phyloP scores from a whole-genome alignment of 2,113 vertebrate species.

The Amblyornis subalaris region DNA sequence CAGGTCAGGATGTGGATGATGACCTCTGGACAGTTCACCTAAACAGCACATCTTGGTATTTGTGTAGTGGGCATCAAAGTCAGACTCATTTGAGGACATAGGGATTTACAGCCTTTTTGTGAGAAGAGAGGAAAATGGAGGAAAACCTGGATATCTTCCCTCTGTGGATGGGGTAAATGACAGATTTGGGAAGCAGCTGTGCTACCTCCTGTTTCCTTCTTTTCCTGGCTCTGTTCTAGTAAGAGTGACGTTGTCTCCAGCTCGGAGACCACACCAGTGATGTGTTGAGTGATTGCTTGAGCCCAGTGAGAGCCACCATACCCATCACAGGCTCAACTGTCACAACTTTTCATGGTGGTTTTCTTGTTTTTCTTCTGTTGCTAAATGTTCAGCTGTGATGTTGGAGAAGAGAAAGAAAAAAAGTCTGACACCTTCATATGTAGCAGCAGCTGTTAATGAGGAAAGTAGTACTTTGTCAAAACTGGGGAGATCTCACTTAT shows the following conservation, averaged over 20 bases:
- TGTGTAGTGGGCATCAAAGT: background rate
- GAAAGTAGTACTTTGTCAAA: background rate
- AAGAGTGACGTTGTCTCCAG: background rate
- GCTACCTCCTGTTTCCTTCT: background rate
- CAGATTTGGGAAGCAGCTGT: background rate
- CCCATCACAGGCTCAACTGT: background rate
- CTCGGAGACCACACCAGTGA: background rate
- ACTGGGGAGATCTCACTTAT: background rate
- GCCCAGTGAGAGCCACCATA: background rate
- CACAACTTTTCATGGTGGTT: background rate
- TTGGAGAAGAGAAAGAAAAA: background rate
- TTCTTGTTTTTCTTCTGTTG: background rate
- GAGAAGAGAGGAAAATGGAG: background rate
- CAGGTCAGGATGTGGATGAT: background rate
- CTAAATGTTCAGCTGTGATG: background rate
- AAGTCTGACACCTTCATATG: background rate
- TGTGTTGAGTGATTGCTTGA: background rate
- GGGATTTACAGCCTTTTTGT: background rate
- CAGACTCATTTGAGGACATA: background rate
- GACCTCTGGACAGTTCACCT: background rate
- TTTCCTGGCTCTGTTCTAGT: background rate
- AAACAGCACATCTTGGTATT: background rate
- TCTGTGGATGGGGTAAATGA: background rate
- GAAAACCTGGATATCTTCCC: background rate
- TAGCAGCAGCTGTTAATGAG: background rate